Evolutionary conservation across 2,797 vertebrate species (phyloP).

Genomic region (Xenentodon cancila): DNA sequence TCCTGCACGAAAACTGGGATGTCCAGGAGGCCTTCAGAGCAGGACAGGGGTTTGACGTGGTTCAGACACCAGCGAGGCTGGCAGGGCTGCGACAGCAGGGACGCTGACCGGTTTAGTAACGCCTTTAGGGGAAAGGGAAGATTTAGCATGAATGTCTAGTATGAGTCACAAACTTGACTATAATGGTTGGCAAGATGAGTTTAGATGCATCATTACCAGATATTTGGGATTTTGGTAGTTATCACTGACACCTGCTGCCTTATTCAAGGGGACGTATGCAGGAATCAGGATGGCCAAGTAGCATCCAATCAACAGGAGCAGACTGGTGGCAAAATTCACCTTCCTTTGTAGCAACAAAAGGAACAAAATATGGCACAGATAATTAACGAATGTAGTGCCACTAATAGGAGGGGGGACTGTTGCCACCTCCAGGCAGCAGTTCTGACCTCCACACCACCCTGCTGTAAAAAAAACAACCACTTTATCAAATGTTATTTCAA

Average conservation of each 20-base stretch:
- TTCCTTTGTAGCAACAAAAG: conserved; percentile 49
- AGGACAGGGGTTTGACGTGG: conserved; percentile 62
- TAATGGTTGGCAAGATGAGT: not conserved
- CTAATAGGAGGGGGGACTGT: not conserved
- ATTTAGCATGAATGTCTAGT: not conserved
- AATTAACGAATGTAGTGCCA: not conserved
- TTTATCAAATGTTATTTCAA: too few species aligned
- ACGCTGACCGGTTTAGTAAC: conserved; percentile 72
- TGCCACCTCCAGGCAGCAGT: too few species aligned
- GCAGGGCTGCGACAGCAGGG: conserved; percentile 72
- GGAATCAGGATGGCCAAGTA: conserved; percentile 81
- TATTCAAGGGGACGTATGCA: conserved; percentile 67
- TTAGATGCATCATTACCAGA: conserved; percentile 50
- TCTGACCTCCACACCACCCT: too few species aligned
- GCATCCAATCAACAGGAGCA: conserved; percentile 75
- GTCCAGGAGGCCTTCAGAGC: conserved; percentile 57
- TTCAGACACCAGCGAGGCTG: conserved; percentile 63
- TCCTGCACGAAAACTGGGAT: conserved; percentile 78
- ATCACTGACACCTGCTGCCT: conserved; percentile 21
- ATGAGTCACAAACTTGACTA: not conserved
- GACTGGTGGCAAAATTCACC: conserved; percentile 71
- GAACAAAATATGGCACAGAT: not conserved
- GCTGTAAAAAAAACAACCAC: too few species aligned
- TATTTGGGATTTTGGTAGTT: conserved; percentile 56
- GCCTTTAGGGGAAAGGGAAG: conserved; percentile 48